Conservation (phyloP, 2,797 vertebrate species). For the Silurus aristotelis region DNA sequence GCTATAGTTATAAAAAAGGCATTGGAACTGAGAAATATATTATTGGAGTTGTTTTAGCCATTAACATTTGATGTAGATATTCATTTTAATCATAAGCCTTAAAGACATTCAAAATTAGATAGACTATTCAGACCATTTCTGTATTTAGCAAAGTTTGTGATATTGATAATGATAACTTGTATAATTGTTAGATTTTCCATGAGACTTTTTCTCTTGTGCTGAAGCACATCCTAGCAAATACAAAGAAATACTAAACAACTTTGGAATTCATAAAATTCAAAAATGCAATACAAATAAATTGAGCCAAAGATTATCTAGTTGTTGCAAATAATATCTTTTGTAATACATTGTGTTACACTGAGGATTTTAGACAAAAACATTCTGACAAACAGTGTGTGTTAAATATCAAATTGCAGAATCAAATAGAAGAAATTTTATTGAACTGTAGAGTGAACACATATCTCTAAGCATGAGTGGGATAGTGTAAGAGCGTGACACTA, state of each 20-base stretch:
- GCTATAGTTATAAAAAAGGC: not conserved
- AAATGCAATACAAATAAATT: too few species aligned
- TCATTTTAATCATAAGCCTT: not conserved
- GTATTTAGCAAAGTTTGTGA: not conserved
- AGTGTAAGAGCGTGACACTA: conserved; percentile 32
- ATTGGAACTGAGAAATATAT: not conserved
- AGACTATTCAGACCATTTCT: not conserved
- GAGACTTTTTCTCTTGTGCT: not conserved
- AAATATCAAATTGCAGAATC: conserved; percentile 3
- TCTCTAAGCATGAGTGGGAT: conserved; percentile 1
- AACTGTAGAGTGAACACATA: conserved; percentile 19
- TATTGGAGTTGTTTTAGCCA: not conserved
- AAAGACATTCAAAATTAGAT: not conserved
- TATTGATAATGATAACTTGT: not conserved
- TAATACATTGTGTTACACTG: not conserved
- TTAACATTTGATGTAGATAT: not conserved
- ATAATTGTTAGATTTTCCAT: not conserved
- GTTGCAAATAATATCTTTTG: too few species aligned
- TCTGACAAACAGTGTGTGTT: not conserved
- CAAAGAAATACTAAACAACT: not conserved
- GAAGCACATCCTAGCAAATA: not conserved
- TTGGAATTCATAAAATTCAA: not conserved
- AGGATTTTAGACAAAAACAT: not conserved
- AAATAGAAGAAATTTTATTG: conserved; percentile 15
- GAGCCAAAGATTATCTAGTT: too few species aligned